These are phyloP conservation scores for Atta cephalotes DNA, from an alignment of 1,140 invertebrate genomes.

Conservation along the genomic window DNA sequence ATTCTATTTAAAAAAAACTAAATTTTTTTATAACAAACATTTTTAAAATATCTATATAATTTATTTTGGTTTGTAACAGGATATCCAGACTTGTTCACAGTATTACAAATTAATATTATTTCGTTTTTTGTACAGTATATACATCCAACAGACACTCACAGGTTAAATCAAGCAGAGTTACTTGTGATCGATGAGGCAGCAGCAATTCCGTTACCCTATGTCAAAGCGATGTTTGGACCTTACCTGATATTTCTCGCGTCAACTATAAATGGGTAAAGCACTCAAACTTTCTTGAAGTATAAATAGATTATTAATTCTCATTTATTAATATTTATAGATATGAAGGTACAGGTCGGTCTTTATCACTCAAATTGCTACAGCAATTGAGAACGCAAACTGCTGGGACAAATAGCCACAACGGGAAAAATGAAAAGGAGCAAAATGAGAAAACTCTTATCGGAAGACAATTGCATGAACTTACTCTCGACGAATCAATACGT, in stretches of 20 bases:
- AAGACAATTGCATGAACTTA: constrained; percentile 87
- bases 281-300: background rate
- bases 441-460: constrained; percentile 83
- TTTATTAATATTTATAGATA: constrained; percentile 88
- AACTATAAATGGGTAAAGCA: constrained; percentile 95
- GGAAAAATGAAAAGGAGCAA: constrained; percentile 82
- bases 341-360: constrained; percentile 98
- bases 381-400: constrained; percentile 92
- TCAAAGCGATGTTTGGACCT: constrained; percentile 96
- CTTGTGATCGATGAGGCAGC: constrained; percentile 99
- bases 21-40: background rate
- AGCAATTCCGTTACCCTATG: constrained; percentile 97
- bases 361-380: constrained; percentile 97
- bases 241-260: constrained; percentile 98
- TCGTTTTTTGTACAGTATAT: constrained; percentile 92
- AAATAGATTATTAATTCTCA: background rate
- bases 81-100: background rate
- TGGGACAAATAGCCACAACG: constrained; percentile 82
- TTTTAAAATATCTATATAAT: background rate
- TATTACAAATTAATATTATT: constrained; percentile 31
- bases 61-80: constrained; percentile 31
- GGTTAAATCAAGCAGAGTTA: constrained; percentile 97
- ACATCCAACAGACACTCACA: constrained; percentile 95
- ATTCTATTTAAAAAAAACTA: background rate
- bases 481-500: constrained; percentile 97